These are phyloP conservation scores for Aphrocallistes beatrix DNA, from an alignment of 37 sponge, comb jelly and placozoan genomes.

Conservation along the genomic window DNA sequence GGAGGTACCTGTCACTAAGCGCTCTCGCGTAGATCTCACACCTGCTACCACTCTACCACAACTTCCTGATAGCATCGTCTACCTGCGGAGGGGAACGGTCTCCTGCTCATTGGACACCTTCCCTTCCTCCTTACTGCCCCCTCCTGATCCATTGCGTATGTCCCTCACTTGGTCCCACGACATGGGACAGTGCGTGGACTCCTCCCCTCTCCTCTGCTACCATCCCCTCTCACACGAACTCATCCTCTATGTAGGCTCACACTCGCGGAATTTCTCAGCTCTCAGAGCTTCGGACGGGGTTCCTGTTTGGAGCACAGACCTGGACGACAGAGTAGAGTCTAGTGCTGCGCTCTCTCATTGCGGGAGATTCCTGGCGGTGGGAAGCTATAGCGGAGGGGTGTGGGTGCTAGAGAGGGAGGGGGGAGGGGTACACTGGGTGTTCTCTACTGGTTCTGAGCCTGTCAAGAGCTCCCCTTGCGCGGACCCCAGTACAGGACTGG, in stretches of 20 bases:
- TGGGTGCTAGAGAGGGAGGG: conserved; percentile 27
- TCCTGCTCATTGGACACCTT: neutral
- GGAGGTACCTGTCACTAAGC: neutral
- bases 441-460: conserved; percentile 23
- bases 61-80: neutral
- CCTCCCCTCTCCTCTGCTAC: conserved; percentile 69
- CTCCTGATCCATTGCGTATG: neutral
- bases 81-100: neutral
- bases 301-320: conserved; percentile 36
- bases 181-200: conserved; percentile 70
- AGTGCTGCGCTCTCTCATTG: conserved; percentile 57
- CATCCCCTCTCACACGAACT: neutral
- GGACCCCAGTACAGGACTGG: conserved; percentile 48
- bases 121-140: neutral
- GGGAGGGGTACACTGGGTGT: conserved; percentile 50
- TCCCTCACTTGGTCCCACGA: conserved; percentile 36
- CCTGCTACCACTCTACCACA: neutral
- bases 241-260: conserved; percentile 58
- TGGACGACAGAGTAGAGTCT: conserved; percentile 62
- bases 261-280: conserved; percentile 56
- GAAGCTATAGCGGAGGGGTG: conserved; percentile 69
- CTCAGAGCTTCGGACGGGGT: conserved; percentile 31
- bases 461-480: conserved; percentile 68
- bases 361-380: conserved; percentile 52
- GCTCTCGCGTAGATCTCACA: neutral